A percentile compares a stretch with the other conserved stretches of the same genome.
Conservation (phyloP, 1,140 invertebrate genomes). For the Papilio polyxenes region DNA sequence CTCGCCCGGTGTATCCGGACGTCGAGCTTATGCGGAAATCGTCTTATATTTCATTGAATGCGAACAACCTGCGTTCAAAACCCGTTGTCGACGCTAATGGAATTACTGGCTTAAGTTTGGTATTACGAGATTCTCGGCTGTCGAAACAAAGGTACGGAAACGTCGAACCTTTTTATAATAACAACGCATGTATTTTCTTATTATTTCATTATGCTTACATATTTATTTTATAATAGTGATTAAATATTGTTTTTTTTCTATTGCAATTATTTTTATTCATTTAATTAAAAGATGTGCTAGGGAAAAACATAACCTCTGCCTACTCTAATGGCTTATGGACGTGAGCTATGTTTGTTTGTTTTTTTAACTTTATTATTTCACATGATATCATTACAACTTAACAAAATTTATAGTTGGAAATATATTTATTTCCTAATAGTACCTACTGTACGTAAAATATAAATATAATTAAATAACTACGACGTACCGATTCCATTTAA, state of each 20-base stretch:
- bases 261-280: no score
- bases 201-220: neutral
- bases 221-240: neutral
- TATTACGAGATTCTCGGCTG: conserved; percentile 7
- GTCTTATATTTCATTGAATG: conserved; percentile 26
- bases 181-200: neutral
- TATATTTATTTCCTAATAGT: no score
- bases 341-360: no score
- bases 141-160: neutral
- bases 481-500: no score
- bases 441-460: no score
- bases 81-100: conserved; percentile 20
- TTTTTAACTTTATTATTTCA: no score
- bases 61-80: conserved; percentile 16
- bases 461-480: no score
- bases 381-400: no score
- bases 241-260: neutral
- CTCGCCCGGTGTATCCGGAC: conserved; percentile 7
- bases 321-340: no score
- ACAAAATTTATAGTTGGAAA: no score
- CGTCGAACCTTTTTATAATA: neutral
- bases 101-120: conserved; percentile 25
- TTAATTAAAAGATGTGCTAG: no score
- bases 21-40: conserved; percentile 8
- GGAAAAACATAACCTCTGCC: no score